Conservation (phyloP, 1,140 invertebrate species). For the Adoxophyes honmai region DNA sequence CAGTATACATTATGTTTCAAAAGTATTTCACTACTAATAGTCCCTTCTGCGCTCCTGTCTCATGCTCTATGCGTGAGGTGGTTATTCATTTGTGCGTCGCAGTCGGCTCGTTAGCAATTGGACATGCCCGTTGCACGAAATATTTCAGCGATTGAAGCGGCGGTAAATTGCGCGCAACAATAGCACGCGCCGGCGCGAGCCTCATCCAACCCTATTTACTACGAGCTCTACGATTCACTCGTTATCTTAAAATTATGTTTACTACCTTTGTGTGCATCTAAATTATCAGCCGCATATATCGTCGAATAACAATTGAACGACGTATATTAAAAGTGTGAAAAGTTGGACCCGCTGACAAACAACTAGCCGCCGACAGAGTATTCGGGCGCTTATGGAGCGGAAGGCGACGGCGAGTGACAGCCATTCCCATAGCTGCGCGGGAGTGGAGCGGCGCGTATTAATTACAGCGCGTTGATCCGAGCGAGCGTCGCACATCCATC, state of each 20-base stretch:
- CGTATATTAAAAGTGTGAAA: too few relatives aligned
- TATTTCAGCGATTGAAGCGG: constrained; percentile 75
- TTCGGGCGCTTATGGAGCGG: constrained; percentile 46
- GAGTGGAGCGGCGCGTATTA: constrained; percentile 46
- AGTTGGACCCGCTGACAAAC: constrained; percentile 24
- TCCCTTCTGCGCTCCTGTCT: constrained; percentile 15
- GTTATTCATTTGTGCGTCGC: constrained; percentile 73
- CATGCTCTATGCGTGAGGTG: constrained; percentile 62
- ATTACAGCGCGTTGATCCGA: constrained; percentile 66
- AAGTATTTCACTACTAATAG: not conserved
- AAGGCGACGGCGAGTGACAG: constrained; percentile 58
- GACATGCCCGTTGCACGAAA: constrained; percentile 74
- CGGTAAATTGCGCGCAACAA: constrained; percentile 73
- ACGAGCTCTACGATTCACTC: constrained; percentile 68
- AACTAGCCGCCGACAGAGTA: constrained; percentile 45
- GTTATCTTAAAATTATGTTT: constrained; percentile 49
- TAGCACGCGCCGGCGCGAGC: constrained; percentile 40
- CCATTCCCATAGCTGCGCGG: constrained; percentile 52
- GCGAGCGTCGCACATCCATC: constrained; percentile 62
- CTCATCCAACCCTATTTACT: constrained; percentile 52
- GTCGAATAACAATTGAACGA: too few relatives aligned
- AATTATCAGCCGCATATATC: too few relatives aligned
- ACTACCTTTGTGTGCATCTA: too few relatives aligned
- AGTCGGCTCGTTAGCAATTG: constrained; percentile 75
- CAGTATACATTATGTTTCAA: too few relatives aligned